Evolutionary conservation across 2,888 invertebrate species (phyloP).

Genomic region (Nudaria mundana): DNA sequence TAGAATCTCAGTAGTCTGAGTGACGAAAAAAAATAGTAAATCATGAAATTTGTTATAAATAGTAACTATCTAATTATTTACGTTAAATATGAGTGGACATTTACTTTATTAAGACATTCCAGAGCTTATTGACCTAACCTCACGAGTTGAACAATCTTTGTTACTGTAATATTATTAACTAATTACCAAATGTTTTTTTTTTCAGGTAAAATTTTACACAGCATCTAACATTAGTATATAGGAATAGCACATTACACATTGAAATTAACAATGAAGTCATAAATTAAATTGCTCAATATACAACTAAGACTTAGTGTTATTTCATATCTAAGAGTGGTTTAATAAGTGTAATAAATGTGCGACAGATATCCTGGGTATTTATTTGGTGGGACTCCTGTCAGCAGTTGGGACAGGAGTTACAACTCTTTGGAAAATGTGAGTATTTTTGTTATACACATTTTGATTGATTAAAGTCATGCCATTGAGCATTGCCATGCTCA

Average conservation of each 20-base stretch:
- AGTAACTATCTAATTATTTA: too few relatives aligned
- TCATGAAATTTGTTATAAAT: too few relatives aligned
- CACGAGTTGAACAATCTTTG: constrained; percentile 17
- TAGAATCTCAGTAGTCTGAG: too few relatives aligned
- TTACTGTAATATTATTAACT: background rate
- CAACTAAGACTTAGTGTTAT: constrained; percentile 31
- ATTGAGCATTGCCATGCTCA: too few relatives aligned
- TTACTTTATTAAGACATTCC: constrained; percentile 9
- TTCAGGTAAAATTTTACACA: constrained; percentile 25
- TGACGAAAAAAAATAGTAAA: too few relatives aligned
- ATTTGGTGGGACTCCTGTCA: constrained; percentile 74
- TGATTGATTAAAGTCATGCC: too few relatives aligned
- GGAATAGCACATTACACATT: constrained; percentile 18
- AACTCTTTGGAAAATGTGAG: constrained; percentile 73
- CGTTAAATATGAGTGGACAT: too few relatives aligned
- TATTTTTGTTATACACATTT: constrained; percentile 16
- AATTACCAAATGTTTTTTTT: too few relatives aligned
- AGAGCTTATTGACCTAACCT: constrained; percentile 17
- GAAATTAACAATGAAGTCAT: constrained; percentile 34
- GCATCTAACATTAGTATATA: constrained; percentile 20
- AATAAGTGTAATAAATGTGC: constrained; percentile 55
- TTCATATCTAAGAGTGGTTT: constrained; percentile 21
- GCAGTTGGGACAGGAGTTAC: constrained; percentile 75
- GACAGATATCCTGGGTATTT: constrained; percentile 71
- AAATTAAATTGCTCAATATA: constrained; percentile 51